phyloP scores from a whole-genome alignment of 2,888 invertebrate species.

The Himalopsyche japonica region DNA sequence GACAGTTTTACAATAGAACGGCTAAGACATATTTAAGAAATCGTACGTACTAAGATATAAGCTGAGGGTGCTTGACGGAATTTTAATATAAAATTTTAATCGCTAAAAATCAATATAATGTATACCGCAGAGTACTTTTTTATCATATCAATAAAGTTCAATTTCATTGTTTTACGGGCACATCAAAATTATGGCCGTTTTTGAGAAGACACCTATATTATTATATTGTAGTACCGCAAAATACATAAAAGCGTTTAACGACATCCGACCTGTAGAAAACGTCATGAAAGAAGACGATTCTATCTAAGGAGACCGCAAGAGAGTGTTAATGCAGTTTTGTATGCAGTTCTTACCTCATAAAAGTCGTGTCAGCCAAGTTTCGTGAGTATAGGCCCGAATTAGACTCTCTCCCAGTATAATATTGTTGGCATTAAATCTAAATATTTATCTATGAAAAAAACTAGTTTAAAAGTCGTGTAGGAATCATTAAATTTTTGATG shows the following conservation, averaged over 20 bases:
- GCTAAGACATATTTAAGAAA: too few species aligned
- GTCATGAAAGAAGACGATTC: conserved; percentile 2
- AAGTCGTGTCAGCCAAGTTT: neutral
- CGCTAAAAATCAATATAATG: too few species aligned
- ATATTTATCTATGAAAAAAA: too few species aligned
- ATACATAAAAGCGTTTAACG: neutral
- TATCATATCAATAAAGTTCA: neutral
- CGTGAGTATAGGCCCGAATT: neutral
- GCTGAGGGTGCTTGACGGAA: too few species aligned
- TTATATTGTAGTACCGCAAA: neutral
- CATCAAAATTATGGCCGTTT: neutral
- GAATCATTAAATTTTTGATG: too few species aligned
- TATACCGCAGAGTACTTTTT: too few species aligned
- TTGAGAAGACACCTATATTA: neutral
- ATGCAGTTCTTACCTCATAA: conserved; percentile 3
- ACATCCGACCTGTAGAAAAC: conserved; percentile 15
- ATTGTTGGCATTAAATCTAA: too few species aligned
- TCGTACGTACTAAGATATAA: too few species aligned
- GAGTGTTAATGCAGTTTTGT: conserved; percentile 1
- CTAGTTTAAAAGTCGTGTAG: too few species aligned
- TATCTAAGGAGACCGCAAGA: conserved; percentile 15
- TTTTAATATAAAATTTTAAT: too few species aligned
- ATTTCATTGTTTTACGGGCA: neutral
- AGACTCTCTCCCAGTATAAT: neutral
- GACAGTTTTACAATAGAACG: too few species aligned